phyloP scores from a whole-genome alignment of 2,113 vertebrate species.

The Vulpes lagopus region DNA sequence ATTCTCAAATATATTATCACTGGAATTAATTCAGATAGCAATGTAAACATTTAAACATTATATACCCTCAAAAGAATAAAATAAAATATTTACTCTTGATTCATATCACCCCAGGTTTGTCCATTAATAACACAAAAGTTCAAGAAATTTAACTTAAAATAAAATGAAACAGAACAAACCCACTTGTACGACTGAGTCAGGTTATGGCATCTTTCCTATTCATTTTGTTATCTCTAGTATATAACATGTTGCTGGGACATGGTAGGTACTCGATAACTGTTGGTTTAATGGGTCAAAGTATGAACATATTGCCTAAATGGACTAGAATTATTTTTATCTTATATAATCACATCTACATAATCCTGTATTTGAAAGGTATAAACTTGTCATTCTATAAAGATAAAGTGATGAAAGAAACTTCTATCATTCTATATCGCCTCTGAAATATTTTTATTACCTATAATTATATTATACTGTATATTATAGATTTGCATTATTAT shows the following conservation, averaged over 20 bases:
- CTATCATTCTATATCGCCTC: not conserved
- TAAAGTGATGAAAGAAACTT: not conserved
- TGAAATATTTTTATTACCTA: not conserved
- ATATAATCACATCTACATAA: not conserved
- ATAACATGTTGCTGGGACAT: not conserved
- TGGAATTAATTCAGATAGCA: slow-evolving; percentile 42
- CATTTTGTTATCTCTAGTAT: not conserved
- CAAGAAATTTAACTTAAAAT: not conserved
- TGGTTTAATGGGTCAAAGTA: not conserved
- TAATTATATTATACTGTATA: not conserved
- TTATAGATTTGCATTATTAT: not conserved
- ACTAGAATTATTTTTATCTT: not conserved
- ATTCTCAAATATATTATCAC: slow-evolving; percentile 32
- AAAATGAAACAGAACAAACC: not conserved
- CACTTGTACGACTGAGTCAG: not conserved
- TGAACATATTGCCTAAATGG: not conserved
- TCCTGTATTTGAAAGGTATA: not conserved
- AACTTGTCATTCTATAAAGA: not conserved
- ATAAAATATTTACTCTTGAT: not conserved
- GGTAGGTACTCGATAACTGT: not conserved
- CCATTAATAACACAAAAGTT: not conserved
- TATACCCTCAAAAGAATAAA: not conserved
- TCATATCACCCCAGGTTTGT: not conserved
- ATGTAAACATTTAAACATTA: slow-evolving; percentile 55
- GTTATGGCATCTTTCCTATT: not conserved